These are phyloP conservation scores for Oryctes rhinoceros DNA, from an alignment of 1,140 invertebrate species.

Conservation along the genomic window DNA sequence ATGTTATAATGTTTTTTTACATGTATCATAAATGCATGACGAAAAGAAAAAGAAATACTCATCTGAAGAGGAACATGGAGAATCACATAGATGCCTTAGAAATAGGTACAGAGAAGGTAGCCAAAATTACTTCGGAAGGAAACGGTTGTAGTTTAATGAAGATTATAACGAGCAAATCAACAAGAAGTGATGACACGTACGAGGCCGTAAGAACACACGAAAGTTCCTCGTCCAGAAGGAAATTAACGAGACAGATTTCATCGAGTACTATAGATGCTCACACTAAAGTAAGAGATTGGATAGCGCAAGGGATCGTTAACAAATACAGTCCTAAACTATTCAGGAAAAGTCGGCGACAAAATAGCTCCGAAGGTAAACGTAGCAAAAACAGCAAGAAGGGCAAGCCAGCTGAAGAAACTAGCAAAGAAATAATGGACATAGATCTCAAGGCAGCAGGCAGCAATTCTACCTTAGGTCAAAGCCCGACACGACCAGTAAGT, in stretches of 20 bases:
- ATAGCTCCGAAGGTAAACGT: constrained; percentile 21
- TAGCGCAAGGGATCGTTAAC: constrained; percentile 77
- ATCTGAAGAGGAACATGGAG: constrained; percentile 40
- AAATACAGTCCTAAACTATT: constrained; percentile 74
- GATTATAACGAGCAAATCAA: constrained; percentile 64
- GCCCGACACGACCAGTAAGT: constrained; percentile 62
- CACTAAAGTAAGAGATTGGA: constrained; percentile 86
- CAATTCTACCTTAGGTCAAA: constrained; percentile 56
- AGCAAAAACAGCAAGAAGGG: constrained; percentile 51
- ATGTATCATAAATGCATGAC: constrained; percentile 77
- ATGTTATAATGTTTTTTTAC: constrained; percentile 77
- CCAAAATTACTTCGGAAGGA: constrained; percentile 39
- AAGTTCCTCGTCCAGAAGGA: constrained; percentile 72
- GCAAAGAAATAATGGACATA: constrained; percentile 56
- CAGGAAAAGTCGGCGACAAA: constrained; percentile 61
- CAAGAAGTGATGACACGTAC: constrained; percentile 66
- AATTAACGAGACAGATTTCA: constrained; percentile 75
- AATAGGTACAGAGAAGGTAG: constrained; percentile 23
- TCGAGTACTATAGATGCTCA: constrained; percentile 83
- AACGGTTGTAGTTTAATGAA: constrained; percentile 67
- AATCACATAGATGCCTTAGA: constrained; percentile 44
- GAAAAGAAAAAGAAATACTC: constrained; percentile 60
- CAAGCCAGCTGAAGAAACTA: constrained; percentile 25
- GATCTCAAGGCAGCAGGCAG: constrained; percentile 61
- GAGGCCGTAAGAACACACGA: constrained; percentile 65